phyloP scores from a whole-genome alignment of 64 coral and sea anemone species.

The Exaiptasia diaphana region DNA sequence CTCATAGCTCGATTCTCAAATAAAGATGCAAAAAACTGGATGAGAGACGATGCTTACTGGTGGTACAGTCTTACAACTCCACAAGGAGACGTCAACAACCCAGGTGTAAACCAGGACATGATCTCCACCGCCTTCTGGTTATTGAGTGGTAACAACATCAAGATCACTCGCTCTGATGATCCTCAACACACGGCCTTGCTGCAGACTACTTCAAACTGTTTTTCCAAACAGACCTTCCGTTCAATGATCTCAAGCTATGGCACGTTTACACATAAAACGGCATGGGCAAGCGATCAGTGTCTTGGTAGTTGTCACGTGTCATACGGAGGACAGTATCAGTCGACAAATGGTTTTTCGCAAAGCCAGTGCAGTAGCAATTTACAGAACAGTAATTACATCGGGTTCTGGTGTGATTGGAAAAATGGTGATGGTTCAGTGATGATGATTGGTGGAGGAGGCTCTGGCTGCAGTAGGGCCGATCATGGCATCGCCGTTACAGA shows the following conservation, averaged over 20 bases:
- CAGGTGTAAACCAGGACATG: conserved; percentile 30
- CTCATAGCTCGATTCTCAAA: conserved; percentile 48
- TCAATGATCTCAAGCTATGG: not conserved
- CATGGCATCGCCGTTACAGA: conserved; percentile 4
- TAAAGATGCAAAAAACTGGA: conserved; percentile 44
- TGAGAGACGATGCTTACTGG: conserved; percentile 22
- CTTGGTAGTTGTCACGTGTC: conserved; percentile 3
- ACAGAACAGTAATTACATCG: conserved; percentile 8
- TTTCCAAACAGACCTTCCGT: not conserved
- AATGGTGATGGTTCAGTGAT: conserved; percentile 20
- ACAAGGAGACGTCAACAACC: not conserved
- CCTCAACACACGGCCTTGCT: conserved; percentile 11
- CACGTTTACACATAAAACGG: not conserved
- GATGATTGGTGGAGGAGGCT: conserved; percentile 41
- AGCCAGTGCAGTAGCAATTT: conserved; percentile 1
- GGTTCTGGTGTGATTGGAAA: conserved; percentile 26
- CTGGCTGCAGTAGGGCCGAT: not conserved
- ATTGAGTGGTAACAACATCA: conserved; percentile 21
- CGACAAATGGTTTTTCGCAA: not conserved
- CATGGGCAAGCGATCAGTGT: not conserved
- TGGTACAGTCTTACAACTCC: conserved; percentile 29
- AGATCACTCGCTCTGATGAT: conserved; percentile 50
- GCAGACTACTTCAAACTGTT: not conserved
- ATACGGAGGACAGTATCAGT: conserved; percentile 2
- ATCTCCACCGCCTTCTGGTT: conserved; percentile 55